Evolutionary conservation across 2,888 invertebrate genomes (phyloP).

Genomic region (Tromatobia lineatoria): DNA sequence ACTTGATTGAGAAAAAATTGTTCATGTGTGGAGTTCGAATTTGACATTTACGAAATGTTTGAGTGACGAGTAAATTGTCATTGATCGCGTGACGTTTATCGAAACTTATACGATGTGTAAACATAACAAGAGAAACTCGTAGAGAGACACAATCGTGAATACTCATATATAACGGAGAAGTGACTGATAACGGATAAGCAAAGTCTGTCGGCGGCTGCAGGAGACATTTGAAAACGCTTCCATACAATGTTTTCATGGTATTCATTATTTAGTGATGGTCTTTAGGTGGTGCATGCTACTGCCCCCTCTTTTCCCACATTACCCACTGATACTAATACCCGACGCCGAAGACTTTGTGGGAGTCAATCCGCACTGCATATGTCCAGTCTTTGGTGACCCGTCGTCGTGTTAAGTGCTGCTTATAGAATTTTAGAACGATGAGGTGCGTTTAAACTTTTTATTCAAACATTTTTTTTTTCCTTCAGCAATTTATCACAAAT

Average conservation of each 20-base stretch:
- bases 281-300: not conserved
- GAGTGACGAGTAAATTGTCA: not conserved
- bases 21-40: not conserved
- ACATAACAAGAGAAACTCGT: not conserved
- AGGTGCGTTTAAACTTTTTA: constrained; percentile 34
- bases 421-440: constrained; percentile 48
- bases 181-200: not conserved
- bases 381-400: constrained; percentile 54
- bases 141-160: not conserved
- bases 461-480: not conserved
- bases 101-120: not conserved
- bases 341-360: constrained; percentile 24
- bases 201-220: not conserved
- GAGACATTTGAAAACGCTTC: not conserved
- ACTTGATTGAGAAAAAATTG: not conserved
- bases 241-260: not conserved
- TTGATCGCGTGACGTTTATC: not conserved
- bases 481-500: not conserved
- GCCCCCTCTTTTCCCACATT: not conserved
- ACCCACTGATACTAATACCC: not conserved
- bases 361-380: not conserved
- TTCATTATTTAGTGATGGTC: not conserved
- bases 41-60: not conserved
- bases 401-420: constrained; percentile 45
- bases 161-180: not conserved